A percentile compares a stretch with the other conserved stretches of the same genome.
Evolutionary conservation across 2,113 vertebrate genomes (phyloP).

Genomic region (Paradisaea rubra): DNA sequence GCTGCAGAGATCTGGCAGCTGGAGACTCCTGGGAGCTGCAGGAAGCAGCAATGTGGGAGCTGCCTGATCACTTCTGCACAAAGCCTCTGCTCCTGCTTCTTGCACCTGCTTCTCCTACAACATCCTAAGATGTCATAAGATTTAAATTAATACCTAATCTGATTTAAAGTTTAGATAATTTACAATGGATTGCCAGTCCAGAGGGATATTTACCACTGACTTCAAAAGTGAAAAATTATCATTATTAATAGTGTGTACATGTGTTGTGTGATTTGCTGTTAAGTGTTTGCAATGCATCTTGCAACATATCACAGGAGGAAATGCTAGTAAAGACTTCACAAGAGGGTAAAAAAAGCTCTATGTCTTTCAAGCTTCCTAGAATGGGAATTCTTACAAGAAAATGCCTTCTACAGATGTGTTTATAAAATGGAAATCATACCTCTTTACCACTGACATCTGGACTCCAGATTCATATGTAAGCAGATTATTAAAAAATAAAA

Average conservation of each 20-base stretch:
- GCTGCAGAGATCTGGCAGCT: neutral
- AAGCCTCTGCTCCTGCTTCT: neutral
- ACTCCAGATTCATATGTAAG: conserved; percentile 74
- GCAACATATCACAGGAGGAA: neutral
- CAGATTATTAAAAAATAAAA: conserved; percentile 61
- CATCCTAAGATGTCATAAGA: neutral
- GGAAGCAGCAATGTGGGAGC: neutral
- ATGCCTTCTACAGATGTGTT: conserved; percentile 74
- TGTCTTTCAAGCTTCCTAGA: neutral
- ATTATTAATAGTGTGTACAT: neutral
- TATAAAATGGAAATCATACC: conserved; percentile 68
- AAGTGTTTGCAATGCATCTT: neutral
- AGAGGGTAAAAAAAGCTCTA: neutral
- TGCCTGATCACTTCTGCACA: neutral
- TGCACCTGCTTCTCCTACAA: neutral
- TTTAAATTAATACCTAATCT: neutral
- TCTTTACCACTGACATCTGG: conserved; percentile 83
- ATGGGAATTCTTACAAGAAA: conserved; percentile 49
- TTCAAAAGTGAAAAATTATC: neutral
- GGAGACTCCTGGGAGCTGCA: neutral
- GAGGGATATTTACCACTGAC: neutral
- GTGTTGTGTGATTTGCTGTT: neutral
- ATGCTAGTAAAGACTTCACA: neutral
- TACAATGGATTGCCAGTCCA: neutral
- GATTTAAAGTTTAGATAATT: neutral